Evolutionary conservation across 2,797 vertebrate genomes (phyloP).

Genomic region (Etheostoma nigrum): DNA sequence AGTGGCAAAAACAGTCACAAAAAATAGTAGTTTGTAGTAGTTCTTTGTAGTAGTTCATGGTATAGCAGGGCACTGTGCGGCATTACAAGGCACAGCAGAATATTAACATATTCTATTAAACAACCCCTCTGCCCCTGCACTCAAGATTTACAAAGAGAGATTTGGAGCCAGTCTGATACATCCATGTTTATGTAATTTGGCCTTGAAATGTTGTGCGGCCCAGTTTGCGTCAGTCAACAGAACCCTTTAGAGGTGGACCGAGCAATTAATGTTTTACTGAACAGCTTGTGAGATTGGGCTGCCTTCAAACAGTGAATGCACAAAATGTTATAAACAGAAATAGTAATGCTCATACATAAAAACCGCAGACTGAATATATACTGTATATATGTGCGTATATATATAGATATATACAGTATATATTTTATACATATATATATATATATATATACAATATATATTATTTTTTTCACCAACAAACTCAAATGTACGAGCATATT

Average conservation of each 20-base stretch:
- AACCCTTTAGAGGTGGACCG: background rate
- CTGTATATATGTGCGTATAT: too few species aligned
- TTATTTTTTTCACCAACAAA: background rate
- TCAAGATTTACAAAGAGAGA: background rate
- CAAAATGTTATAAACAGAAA: slow-evolving; percentile 12
- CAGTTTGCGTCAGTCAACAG: background rate
- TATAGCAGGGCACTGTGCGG: too few species aligned
- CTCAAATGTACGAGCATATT: background rate
- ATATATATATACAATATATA: too few species aligned
- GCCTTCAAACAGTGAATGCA: background rate
- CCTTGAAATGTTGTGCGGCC: background rate
- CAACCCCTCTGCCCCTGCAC: background rate
- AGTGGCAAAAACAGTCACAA: too few species aligned
- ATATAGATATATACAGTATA: too few species aligned
- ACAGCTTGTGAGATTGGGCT: slow-evolving; percentile 4
- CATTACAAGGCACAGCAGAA: too few species aligned
- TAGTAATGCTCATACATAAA: slow-evolving; percentile 5
- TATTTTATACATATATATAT: too few species aligned
- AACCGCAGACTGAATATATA: background rate
- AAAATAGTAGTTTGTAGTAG: too few species aligned
- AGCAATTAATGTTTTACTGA: background rate
- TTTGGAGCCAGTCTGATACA: slow-evolving; percentile 1
- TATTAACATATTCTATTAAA: background rate
- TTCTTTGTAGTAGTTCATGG: too few species aligned
- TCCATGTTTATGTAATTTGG: slow-evolving; percentile 3